phyloP scores from a whole-genome alignment of 2,888 invertebrate genomes.

The Yponomeuta plumbellus region DNA sequence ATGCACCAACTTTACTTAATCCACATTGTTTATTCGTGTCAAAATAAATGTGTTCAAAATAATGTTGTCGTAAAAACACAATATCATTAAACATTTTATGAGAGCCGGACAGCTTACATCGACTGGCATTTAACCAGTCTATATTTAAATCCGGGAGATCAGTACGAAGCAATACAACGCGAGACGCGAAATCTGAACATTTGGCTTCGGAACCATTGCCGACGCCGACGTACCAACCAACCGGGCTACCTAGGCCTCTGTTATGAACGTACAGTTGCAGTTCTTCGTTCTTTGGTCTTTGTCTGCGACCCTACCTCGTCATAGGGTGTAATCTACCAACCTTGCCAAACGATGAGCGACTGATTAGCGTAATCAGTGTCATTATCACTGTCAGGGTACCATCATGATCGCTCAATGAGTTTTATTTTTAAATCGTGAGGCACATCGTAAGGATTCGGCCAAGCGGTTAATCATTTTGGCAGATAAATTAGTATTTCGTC shows the following conservation, averaged over 20 bases:
- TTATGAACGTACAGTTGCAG: neutral
- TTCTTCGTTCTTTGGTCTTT: neutral
- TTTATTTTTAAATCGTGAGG: constrained; percentile 42
- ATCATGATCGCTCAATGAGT: constrained; percentile 55
- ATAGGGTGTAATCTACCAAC: constrained; percentile 23
- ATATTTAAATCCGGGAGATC: constrained; percentile 53
- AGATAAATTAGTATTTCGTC: neutral
- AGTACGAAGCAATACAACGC: constrained; percentile 38
- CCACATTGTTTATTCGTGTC: constrained; percentile 12
- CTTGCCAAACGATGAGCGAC: constrained; percentile 52
- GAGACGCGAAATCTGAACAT: constrained; percentile 38
- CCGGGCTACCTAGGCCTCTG: constrained; percentile 8
- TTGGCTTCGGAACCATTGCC: constrained; percentile 55
- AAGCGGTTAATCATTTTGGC: constrained; percentile 7
- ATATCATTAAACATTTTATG: constrained; percentile 53
- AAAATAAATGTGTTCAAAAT: neutral
- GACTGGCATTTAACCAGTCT: constrained; percentile 66
- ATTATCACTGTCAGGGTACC: constrained; percentile 67
- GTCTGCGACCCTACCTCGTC: constrained; percentile 4
- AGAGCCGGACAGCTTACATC: constrained; percentile 47
- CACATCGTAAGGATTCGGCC: constrained; percentile 45
- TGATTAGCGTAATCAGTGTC: constrained; percentile 34
- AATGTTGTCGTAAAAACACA: constrained; percentile 11
- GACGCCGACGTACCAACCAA: constrained; percentile 29
- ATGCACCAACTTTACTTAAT: constrained; percentile 14